Base-by-base conservation (phyloP, 2,888 invertebrate genomes). In the Drosophila cracens region DNA sequence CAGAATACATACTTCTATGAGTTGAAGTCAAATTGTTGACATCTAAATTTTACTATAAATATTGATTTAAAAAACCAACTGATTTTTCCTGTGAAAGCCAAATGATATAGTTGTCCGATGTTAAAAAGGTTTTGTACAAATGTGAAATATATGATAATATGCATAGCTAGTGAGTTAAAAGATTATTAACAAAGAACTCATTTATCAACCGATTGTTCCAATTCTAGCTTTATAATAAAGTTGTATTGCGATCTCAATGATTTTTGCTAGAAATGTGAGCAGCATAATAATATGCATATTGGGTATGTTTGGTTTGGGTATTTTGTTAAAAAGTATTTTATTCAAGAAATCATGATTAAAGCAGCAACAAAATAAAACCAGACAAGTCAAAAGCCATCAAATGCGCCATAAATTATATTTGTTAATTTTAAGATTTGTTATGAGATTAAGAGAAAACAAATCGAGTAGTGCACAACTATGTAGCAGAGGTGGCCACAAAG, bases 401-500 rank as follows among this genome's bases (percentile, higher is more conserved):
- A 25, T 25, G 51, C 13, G 34, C 36, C 2, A 48, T 25, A 25
- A 54, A 38, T 51, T 29, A 40, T 18, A 27, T 29, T 58, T 29
- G 5, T 69, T 68, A 21, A 34, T n/a, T 33, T 11, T 1, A 13
- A 36, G 38, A 31, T 7, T 4, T 63, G 46, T 21, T 43, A 25
- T 57, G 31, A 71, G 73, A 21, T 40, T 56, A 25, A 57, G 25
- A 33, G 21, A 34, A 48, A 48, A 56, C 25, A 46, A 43, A 56
- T 61, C 18, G 38, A 60, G 51, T n/a, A 43, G 27, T 27, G 48
- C 51, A 31, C n/a, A 57, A 33, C 63, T 40, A 60, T 61, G 60
- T 54, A 66, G 60, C 49, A 27, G 48, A 27, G 13, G 8, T 33
- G 33, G 34, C 29, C 58, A 49, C 25, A 80, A 76, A 71, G 72